phyloP scores from a whole-genome alignment of 2,113 vertebrate species.

The Podiceps cristatus region DNA sequence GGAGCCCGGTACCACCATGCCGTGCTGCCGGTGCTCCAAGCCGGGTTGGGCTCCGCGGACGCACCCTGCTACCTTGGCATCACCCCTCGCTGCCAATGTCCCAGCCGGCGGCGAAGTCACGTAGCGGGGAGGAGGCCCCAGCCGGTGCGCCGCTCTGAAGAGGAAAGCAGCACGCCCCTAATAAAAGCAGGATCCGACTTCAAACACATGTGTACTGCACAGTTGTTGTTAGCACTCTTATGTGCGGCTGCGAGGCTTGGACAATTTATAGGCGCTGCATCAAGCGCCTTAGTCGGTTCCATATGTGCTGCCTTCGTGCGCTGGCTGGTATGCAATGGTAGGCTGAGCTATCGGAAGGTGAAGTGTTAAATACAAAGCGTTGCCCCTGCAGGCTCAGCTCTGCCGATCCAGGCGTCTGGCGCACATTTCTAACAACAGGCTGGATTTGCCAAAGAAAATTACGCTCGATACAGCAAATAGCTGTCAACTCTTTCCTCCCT shows the following conservation, averaged over 20 bases:
- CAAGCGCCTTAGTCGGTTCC: not conserved
- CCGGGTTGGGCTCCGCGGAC: not conserved
- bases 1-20: not conserved
- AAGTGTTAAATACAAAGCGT: slow-evolving; percentile 42
- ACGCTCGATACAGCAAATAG: not conserved
- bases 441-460: slow-evolving; percentile 32
- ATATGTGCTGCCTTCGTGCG: not conserved
- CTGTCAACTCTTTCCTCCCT: slow-evolving; percentile 53
- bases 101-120: not conserved
- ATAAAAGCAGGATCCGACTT: not conserved
- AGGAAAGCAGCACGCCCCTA: not conserved
- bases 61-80: not conserved
- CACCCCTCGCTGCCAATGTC: not conserved
- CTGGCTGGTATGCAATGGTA: not conserved
- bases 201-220: not conserved
- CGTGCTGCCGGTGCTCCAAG: rapidly evolving
- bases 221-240: not conserved
- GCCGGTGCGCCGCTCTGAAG: not conserved
- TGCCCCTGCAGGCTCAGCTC: slow-evolving; percentile 3
- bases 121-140: not conserved
- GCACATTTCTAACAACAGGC: not conserved
- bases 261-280: not conserved
- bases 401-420: not conserved
- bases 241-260: not conserved
- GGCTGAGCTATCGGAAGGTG: not conserved